phyloP scores from a whole-genome alignment of 2,113 vertebrate species.

The Chlorodrepanis virens region DNA sequence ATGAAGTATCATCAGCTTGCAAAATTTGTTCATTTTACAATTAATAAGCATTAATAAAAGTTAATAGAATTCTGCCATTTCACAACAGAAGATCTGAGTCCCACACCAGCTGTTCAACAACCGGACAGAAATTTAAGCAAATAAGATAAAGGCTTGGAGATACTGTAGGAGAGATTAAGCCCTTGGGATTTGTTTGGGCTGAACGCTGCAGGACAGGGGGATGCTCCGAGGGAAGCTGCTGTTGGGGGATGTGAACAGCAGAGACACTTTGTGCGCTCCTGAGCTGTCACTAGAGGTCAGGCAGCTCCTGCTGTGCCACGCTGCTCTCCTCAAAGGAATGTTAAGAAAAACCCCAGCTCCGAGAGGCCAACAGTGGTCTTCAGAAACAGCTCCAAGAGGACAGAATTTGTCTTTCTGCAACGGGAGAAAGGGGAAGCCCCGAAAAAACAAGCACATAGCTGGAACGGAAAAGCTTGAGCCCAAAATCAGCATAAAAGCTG shows the following conservation, averaged over 20 bases:
- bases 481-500: not conserved
- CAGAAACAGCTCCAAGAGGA: not conserved
- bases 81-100: not conserved
- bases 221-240: not conserved
- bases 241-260: accelerated
- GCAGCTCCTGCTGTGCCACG: not conserved
- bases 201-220: not conserved
- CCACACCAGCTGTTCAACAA: not conserved
- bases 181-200: not conserved
- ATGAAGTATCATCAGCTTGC: not conserved
- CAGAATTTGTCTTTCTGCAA: not conserved
- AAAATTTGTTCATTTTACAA: not conserved
- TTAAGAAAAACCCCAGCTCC: not conserved
- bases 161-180: not conserved
- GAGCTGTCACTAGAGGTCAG: constrained; percentile 54
- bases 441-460: not conserved
- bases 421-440: not conserved
- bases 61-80: not conserved
- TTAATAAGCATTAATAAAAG: not conserved
- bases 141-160: not conserved
- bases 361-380: not conserved
- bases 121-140: not conserved
- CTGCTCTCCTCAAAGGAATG: not conserved
- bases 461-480: not conserved
- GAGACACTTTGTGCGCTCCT: not conserved